phyloP scores from a whole-genome alignment of 2,113 vertebrate species.

The Ramphastos sulfuratus region DNA sequence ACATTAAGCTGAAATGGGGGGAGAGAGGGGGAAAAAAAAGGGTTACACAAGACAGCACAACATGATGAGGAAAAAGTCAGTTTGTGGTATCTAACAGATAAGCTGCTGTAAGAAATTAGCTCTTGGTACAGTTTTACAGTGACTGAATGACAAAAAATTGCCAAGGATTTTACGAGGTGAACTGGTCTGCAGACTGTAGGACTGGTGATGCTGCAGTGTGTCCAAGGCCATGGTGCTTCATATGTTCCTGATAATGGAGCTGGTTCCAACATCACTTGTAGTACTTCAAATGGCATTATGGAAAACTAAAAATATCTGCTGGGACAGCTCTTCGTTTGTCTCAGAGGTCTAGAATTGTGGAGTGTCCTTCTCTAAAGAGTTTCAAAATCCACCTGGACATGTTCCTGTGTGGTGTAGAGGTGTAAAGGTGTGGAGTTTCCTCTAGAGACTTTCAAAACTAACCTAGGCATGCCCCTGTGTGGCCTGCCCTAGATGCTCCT shows the following conservation, averaged over 20 bases:
- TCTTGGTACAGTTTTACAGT: conserved; percentile 6
- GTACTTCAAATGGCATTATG: background rate
- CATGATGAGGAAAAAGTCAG: background rate
- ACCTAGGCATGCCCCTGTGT: no score
- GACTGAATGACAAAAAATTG: background rate
- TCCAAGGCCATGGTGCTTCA: background rate
- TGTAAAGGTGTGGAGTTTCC: background rate
- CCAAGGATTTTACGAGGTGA: conserved; percentile 18
- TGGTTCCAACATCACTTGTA: background rate
- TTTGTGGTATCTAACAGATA: conserved; percentile 3
- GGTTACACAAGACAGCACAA: conserved; percentile 20
- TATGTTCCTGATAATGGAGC: background rate
- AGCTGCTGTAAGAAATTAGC: conserved; percentile 51
- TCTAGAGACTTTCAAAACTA: no score
- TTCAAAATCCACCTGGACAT: no score
- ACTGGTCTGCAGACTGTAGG: background rate
- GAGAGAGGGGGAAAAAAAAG: background rate
- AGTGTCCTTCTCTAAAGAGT: no score
- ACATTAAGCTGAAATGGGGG: conserved; percentile 91
- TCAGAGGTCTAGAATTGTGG: background rate
- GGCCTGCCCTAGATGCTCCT: no score
- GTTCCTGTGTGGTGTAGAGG: background rate
- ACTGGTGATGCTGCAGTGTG: background rate
- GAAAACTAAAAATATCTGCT: background rate
- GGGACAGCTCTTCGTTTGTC: background rate